A percentile compares a stretch with the other conserved stretches of the same genome.
These are phyloP conservation scores for Machimus rusticus DNA, from an alignment of 2,888 invertebrate species.

Conservation along the genomic window DNA sequence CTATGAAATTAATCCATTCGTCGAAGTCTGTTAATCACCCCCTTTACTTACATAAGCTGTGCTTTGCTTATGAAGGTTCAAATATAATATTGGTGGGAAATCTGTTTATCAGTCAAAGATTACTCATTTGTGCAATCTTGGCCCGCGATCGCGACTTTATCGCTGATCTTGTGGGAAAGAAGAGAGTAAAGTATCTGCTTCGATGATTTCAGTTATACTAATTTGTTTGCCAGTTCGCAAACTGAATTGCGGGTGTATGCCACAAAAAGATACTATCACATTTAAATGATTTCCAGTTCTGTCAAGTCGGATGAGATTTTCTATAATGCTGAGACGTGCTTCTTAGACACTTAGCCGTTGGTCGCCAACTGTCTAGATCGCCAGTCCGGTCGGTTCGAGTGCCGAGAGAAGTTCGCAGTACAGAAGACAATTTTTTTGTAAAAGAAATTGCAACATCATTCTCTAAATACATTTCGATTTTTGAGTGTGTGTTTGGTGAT, in stretches of 20 bases:
- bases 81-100: not conserved
- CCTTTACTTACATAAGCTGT: not conserved
- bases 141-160: not conserved
- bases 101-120: not conserved
- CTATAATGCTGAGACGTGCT: not conserved
- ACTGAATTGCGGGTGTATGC: not conserved
- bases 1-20: not conserved
- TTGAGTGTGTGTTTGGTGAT: not conserved
- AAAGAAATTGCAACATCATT: not conserved
- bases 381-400: not conserved
- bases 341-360: not conserved
- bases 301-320: not conserved
- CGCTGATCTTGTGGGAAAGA: not conserved
- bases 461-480: not conserved
- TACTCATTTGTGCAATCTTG: not conserved
- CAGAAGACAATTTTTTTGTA: not conserved
- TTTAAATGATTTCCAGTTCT: not conserved
- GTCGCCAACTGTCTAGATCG: not conserved
- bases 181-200: not conserved
- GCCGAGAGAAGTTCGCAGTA: slow-evolving; percentile 8
- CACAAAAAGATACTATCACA: not conserved
- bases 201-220: not conserved
- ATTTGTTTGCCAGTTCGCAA: not conserved
- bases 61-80: not conserved
- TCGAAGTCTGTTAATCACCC: not conserved